A percentile compares a stretch with the other conserved stretches of the same genome.
Conservation (phyloP, 2,888 invertebrate species). For the Dendrolimus pini region DNA sequence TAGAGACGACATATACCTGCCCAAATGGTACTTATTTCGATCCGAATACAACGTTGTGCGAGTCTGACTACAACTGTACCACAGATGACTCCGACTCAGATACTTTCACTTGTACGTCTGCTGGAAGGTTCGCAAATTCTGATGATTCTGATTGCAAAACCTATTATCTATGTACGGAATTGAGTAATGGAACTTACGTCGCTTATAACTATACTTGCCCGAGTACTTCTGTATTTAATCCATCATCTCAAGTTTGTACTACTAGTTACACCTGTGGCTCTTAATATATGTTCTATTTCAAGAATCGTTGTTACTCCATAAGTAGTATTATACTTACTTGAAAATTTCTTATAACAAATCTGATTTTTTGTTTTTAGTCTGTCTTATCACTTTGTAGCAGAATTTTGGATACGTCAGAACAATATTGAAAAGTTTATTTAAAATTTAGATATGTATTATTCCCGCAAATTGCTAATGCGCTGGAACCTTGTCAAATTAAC, state of each 20-base stretch:
- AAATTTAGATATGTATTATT: no score
- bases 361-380: no score
- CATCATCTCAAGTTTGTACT: conserved; percentile 45
- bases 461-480: no score
- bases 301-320: background rate
- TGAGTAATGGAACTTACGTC: conserved; percentile 32
- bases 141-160: conserved; percentile 51
- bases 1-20: conserved; percentile 41
- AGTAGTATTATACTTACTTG: no score
- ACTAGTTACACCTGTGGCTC: conserved; percentile 46
- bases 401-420: no score
- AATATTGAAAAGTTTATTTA: no score
- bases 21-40: conserved; percentile 43
- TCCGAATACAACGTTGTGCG: conserved; percentile 51
- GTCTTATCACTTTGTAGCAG: no score
- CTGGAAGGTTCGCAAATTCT: conserved; percentile 54
- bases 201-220: conserved; percentile 59
- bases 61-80: conserved; percentile 41
- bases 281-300: conserved; percentile 1
- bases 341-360: no score
- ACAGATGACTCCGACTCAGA: conserved; percentile 7
- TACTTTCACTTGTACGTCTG: conserved; percentile 42
- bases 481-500: no score
- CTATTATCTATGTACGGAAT: conserved; percentile 52
- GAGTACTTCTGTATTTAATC: conserved; percentile 53